Evolutionary conservation across 2,113 vertebrate genomes (phyloP), one percentile per base, ranked within the genome.

Genomic region (Neogobius melanostomus): DNA sequence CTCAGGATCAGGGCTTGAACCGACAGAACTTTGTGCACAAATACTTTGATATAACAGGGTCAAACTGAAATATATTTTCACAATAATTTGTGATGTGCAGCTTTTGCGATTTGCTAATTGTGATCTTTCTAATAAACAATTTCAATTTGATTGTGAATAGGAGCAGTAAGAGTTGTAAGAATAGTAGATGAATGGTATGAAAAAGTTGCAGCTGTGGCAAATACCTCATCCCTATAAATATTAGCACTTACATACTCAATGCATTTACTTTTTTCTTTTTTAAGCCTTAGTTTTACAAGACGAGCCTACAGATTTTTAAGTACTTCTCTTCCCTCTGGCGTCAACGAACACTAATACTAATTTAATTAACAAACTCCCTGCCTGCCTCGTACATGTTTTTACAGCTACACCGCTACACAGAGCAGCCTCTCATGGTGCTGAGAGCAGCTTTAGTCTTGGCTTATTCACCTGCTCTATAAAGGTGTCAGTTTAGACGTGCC

Each of bases 401-500:
- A 84, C 81, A 53, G 75, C 82, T 12, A 46, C 69, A 56, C 79
- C 72, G 28, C 61, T 45, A 83, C 69, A 88, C 88, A 88, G 79
- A 88, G 75, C 75, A 64, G 72, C 72, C 84, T 83, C 83, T 88
- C 82, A 83, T 60, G 75, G 68, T 68, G 56, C 86, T 74, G 66
- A 64, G 80, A 75, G 69, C 74, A 21, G 0, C 71, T 60, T 77
- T 72, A 64, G 72, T 77, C 71, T 28, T 11, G 45, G 50, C 63
- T 74, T 64, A 61, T 72, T 85, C 85, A 79, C 77, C 85, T 71
- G 82, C 64, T 69, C 68, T 47, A 68, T 86, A 88, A 89, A 87
- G 85, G 74, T 77, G 82, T 84, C 82, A 74, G 82, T 88, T 79
- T 79, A 85, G 80, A 68, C 11, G 48, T 63, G 68, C 68, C 66